Evolutionary conservation across 1,140 invertebrate genomes (phyloP), one percentile per base, ranked within the genome.

Genomic region (Drosophila azteca): DNA sequence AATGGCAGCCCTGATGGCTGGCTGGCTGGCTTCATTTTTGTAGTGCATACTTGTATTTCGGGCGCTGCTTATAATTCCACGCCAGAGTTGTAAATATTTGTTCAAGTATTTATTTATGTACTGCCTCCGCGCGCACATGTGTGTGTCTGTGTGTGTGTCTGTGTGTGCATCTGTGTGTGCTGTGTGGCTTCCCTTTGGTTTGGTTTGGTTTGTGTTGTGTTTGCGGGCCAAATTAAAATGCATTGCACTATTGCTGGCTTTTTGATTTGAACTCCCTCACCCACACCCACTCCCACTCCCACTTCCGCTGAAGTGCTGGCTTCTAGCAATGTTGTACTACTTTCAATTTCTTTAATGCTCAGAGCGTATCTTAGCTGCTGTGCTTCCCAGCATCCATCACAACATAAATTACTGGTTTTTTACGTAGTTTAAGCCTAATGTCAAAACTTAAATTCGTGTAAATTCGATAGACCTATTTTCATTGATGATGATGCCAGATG

Each of bases 101-200:
- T 81, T 87, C 82, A 88, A 87, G 83, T 87, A 87, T 88, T 87
- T 87, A 87, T 87, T 87, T 87, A 87, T 87, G 67, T 82, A 87
- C 83, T 79, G 69, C 46, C 76, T 78, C 35, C 66, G 50, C 64
- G 20, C 48, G 44, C 67, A 31, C 53, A 44, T 61, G 52, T 49
- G 49, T 57, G 26, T 63, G 44, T 26, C 8, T 58, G 15, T 58
- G 39, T 53, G 29, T 72, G 35, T 66, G 62, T 64, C 2, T 4
- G 41, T 61, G n/a, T n/a, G n/a, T n/a, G n/a, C n/a, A 13, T 54
- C 22, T 58, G 11, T 61, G 43, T 20, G 22, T 49, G 15, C 43
- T 60, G 17, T 62, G 35, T 57, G 39, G 15, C 64, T 69, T 52
- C 44, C 60, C 41, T 65, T 55, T 63, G 54, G 46, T 48, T 59